Evolutionary conservation across 2,888 invertebrate species (phyloP).

Genomic region (Sthenelais limicola): DNA sequence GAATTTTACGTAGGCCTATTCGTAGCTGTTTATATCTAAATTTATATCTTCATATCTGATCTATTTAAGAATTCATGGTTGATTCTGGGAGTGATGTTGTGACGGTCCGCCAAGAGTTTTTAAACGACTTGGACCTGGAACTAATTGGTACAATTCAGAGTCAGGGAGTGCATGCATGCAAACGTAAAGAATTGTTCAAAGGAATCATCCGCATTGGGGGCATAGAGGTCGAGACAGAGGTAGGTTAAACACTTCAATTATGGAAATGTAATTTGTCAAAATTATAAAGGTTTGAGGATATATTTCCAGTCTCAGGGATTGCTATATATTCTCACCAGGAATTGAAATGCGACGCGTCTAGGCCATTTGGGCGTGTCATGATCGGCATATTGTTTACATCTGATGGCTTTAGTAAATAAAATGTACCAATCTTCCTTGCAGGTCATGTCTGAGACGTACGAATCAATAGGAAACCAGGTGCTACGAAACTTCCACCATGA

Average conservation of each 20-base stretch:
- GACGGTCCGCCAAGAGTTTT: slow-evolving; percentile 61
- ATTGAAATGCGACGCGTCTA: too few species aligned
- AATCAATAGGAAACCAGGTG: slow-evolving; percentile 66
- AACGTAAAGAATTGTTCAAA: slow-evolving; percentile 61
- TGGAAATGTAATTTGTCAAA: too few species aligned
- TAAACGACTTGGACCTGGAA: slow-evolving; percentile 61
- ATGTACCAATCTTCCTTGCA: slow-evolving; percentile 49
- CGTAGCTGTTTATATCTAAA: not conserved
- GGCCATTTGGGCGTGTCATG: too few species aligned
- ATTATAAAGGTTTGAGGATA: too few species aligned
- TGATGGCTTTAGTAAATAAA: too few species aligned
- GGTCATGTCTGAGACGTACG: slow-evolving; percentile 67
- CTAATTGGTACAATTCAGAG: slow-evolving; percentile 62
- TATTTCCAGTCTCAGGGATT: too few species aligned
- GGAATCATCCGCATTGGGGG: slow-evolving; percentile 61
- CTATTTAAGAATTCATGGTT: slow-evolving; percentile 70
- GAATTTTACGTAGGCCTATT: too few species aligned
- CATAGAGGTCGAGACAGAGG: slow-evolving; percentile 63
- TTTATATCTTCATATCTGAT: not conserved
- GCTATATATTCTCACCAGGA: too few species aligned
- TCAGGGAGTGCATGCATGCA: slow-evolving; percentile 65
- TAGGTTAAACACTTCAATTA: too few species aligned
- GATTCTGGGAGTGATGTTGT: slow-evolving; percentile 70
- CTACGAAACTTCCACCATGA: slow-evolving; percentile 66
- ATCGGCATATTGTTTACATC: too few species aligned